A percentile compares a stretch with the other conserved stretches of the same genome.
Conservation (phyloP, 2,888 invertebrate species). For the Andricus curvator region DNA sequence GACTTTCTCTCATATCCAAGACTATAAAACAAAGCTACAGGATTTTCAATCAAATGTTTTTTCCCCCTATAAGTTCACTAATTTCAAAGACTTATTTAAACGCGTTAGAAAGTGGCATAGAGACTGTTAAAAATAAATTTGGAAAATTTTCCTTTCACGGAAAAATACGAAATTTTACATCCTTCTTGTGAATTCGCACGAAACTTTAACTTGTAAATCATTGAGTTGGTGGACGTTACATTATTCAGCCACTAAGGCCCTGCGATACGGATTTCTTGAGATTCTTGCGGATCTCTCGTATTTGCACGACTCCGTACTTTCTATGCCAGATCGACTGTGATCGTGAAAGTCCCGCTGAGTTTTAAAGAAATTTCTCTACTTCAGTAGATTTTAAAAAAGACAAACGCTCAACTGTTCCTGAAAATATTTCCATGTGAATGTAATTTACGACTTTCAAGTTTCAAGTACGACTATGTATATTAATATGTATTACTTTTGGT, state of each 20-base stretch:
- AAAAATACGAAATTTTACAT: conserved; percentile 44
- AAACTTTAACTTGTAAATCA: conserved; percentile 74
- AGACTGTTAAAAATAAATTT: not conserved
- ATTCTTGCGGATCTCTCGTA: conserved; percentile 17
- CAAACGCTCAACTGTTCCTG: not conserved
- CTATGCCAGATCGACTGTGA: conserved; percentile 20
- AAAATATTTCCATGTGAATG: not conserved
- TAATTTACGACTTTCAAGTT: not conserved
- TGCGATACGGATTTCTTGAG: conserved; percentile 62
- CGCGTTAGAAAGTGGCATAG: no score
- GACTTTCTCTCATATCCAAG: no score
- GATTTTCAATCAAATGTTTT: no score
- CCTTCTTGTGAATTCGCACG: conserved; percentile 59
- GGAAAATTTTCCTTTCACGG: not conserved
- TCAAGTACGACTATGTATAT: not conserved
- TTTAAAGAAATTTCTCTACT: conserved; percentile 26
- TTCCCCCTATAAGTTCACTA: no score
- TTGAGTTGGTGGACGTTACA: conserved; percentile 72
- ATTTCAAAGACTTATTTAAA: no score
- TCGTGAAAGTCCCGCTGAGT: conserved; percentile 30
- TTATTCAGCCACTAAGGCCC: conserved; percentile 72
- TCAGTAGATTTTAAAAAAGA: not conserved
- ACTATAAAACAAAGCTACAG: no score
- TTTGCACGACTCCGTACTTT: conserved; percentile 20
- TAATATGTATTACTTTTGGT: not conserved